Evolutionary conservation across 2,888 invertebrate genomes (phyloP), one percentile per base, ranked within the genome.

Genomic region (Heliothis peltigera): DNA sequence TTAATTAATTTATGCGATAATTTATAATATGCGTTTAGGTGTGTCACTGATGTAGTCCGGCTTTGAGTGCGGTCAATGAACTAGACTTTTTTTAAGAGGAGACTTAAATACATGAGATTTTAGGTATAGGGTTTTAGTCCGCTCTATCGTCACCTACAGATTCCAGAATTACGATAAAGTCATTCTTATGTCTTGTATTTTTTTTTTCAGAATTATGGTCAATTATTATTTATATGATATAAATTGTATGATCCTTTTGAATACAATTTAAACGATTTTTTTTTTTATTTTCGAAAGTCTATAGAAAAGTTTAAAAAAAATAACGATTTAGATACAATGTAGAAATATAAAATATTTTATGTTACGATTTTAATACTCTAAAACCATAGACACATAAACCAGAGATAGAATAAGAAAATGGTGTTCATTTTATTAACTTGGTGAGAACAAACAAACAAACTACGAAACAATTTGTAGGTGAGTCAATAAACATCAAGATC

Each of bases 121-220:
- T 32, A 32, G 53, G 48, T 46, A 53, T 62, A 69, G 43, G 35
- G 18, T 35, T 43, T 21, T 18, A 1, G 18, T 44, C 18, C 32
- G 19, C n/a, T 35, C 22, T 51, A 22, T 47, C 39, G 32, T 39
- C 39, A 60, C 19, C 15, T 42, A 17, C 47, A 51, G 69, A 66
- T n/a, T 47, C 22, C 19, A 17, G 28, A 52, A 64, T 74, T 63
- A 74, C 59, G 67, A 25, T 68, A 74, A 70, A 46, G 47, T 47
- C 55, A 64, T 52, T 57, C 35, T n/a, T 58, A 64, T 62, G 49
- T 64, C 39, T 69, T 68, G 19, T 46, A n/a, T n/a, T n/a, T n/a
- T n/a, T n/a, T n/a, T n/a, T n/a, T n/a, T n/a, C n/a, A n/a, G n/a
- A n/a, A n/a, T n/a, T n/a, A n/a, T n/a, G n/a, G n/a, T n/a, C n/a